These are phyloP conservation scores for Ypsolopha sequella DNA, from an alignment of 2,888 invertebrate genomes.

Conservation along the genomic window DNA sequence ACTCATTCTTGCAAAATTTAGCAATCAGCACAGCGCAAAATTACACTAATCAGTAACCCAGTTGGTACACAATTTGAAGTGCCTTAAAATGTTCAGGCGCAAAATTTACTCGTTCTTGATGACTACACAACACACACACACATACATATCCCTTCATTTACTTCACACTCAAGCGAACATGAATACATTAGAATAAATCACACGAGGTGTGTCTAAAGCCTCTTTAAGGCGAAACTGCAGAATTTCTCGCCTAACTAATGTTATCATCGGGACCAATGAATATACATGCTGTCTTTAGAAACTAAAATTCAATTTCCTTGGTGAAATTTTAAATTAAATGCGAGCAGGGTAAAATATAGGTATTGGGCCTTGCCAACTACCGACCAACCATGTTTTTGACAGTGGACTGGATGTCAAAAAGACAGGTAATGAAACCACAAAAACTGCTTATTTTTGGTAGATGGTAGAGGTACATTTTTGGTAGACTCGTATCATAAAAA, in stretches of 20 bases:
- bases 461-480: too few relatives aligned
- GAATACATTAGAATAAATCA: conserved; percentile 6
- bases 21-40: not conserved
- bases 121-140: not conserved
- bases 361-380: too few relatives aligned
- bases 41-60: not conserved
- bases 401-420: too few relatives aligned
- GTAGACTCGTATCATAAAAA: too few relatives aligned
- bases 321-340: too few relatives aligned
- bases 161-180: conserved; percentile 1
- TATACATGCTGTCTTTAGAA: too few relatives aligned
- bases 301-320: too few relatives aligned
- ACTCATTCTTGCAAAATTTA: not conserved
- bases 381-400: too few relatives aligned
- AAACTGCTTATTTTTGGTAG: too few relatives aligned
- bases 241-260: not conserved
- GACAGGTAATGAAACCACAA: too few relatives aligned
- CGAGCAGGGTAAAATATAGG: too few relatives aligned
- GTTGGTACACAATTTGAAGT: not conserved
- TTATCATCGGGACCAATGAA: not conserved
- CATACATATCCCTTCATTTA: not conserved
- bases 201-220: not conserved
- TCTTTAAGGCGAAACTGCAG: conserved; percentile 1
- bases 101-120: not conserved
- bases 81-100: not conserved